Evolutionary conservation across 2,797 vertebrate species (phyloP).

Genomic region (Eulemur mongoz): DNA sequence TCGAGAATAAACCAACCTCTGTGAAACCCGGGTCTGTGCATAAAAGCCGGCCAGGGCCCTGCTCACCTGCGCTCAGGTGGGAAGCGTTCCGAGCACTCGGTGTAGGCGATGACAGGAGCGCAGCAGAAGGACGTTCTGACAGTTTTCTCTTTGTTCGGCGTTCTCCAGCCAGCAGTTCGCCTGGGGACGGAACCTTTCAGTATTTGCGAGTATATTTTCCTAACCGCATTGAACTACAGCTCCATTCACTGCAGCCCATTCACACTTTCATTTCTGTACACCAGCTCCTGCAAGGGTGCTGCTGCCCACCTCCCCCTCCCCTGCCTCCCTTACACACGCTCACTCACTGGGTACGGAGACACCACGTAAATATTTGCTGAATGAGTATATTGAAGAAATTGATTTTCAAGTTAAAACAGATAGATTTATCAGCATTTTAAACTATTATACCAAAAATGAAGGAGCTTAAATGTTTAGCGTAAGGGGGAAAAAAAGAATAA

Average conservation of each 20-base stretch:
- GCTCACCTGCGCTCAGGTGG: background rate
- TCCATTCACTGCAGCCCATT: background rate
- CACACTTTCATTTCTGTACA: background rate
- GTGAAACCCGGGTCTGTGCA: background rate
- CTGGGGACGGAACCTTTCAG: background rate
- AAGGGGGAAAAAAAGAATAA: background rate
- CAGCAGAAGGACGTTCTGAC: background rate
- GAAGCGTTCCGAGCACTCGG: background rate
- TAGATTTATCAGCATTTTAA: background rate
- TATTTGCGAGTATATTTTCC: background rate
- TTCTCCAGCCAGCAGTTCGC: background rate
- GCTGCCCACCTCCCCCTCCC: fast-evolving
- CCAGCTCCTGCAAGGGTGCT: background rate
- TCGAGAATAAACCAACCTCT: background rate
- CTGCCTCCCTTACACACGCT: too few relatives aligned
- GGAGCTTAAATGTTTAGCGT: background rate
- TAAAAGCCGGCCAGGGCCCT: background rate
- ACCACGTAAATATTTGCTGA: background rate
- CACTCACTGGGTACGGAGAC: background rate
- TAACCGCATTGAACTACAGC: background rate
- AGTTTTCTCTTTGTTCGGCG: background rate
- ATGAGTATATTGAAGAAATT: background rate
- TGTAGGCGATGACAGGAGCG: background rate
- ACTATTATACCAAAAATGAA: background rate
- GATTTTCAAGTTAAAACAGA: background rate